Evolutionary conservation across 2,888 invertebrate species (phyloP).

Genomic region (Frankliniella fusca): DNA sequence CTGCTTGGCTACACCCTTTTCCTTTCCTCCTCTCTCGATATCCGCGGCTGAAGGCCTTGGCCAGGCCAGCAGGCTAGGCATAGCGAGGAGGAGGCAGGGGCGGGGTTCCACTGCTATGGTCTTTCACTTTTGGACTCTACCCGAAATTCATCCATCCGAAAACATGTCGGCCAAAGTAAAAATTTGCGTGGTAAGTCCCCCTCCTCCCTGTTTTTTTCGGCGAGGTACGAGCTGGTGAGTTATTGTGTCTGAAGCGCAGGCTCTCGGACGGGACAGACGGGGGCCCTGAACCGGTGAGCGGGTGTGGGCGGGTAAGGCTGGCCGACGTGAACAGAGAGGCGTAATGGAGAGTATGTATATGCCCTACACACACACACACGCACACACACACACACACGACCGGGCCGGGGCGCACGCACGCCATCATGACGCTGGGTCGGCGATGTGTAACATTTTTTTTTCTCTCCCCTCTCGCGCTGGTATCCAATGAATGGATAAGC

Average conservation of each 20-base stretch:
- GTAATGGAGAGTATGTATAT: background rate
- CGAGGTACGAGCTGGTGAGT: background rate
- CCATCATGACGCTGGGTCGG: slow-evolving; percentile 21
- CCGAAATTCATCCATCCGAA: too few species aligned
- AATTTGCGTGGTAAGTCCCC: too few species aligned
- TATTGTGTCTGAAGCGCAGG: background rate
- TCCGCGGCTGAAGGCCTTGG: background rate
- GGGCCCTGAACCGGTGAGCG: background rate
- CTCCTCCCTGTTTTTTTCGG: background rate
- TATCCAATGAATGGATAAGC: slow-evolving; percentile 26
- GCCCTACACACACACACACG: background rate
- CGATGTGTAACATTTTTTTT: slow-evolving; percentile 24
- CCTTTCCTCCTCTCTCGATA: too few species aligned
- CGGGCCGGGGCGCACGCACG: slow-evolving; percentile 3
- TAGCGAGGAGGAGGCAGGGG: background rate
- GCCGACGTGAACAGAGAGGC: slow-evolving; percentile 8
- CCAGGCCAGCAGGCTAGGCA: background rate
- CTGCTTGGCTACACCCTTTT: too few species aligned
- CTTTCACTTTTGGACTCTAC: too few species aligned
- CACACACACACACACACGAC: background rate
- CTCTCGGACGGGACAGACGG: background rate
- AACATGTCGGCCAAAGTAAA: too few species aligned
- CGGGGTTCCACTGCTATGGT: background rate
- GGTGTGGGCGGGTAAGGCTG: background rate
- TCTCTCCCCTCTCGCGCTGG: slow-evolving; percentile 14